Base-by-base conservation (phyloP, 2,113 vertebrate species). In the Ammospiza nelsoni region DNA sequence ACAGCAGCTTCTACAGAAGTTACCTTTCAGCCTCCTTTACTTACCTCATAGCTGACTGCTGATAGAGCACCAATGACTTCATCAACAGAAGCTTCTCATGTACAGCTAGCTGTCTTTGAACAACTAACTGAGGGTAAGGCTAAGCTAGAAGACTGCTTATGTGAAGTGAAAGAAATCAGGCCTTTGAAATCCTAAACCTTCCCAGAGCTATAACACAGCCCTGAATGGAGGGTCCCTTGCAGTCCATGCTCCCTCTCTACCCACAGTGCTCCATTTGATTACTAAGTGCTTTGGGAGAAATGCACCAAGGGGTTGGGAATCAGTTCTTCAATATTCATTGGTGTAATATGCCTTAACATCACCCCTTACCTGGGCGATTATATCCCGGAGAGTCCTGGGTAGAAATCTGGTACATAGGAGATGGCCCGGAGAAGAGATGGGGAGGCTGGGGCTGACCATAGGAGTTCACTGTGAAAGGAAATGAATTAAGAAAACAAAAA, bases 321-420 rank as follows among this genome's bases (percentile, higher is more conserved):
- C 3, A 8, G 15, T n/a, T 95, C 58, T 71, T 82, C 7, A 41
- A 63, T 13, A 20, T 46, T 83, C 9, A 25, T 12, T 62, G 6
- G 27, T 62, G 24, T 41, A 57, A 81, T 28, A 54, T 2, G 9
- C 18, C 52, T 49, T 54, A 46, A 48, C 6, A 15, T 46, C 35
- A 71, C 14, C 29, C 18, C 97, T 97, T 94, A 98, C 98, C 98
- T 97, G 97, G 98, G 77, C 98, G 98, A 89, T 85, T 98, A 79
- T 98, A 98, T 83, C 96, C 98, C 15, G 98, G 96, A 85, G 98
- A 97, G 74, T 98, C 98, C 96, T 98, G 98, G 94, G 97, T 97
- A 28, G 98, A 94, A 68, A 98, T 96, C 54, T 98, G 97, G 90
- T 98, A 98, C 97, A 98, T 98, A 44, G 98, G 98, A 89, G 98